Base-by-base conservation (phyloP, 37 sponge, comb jelly and placozoan species). In the Bolinopsis microptera region DNA sequence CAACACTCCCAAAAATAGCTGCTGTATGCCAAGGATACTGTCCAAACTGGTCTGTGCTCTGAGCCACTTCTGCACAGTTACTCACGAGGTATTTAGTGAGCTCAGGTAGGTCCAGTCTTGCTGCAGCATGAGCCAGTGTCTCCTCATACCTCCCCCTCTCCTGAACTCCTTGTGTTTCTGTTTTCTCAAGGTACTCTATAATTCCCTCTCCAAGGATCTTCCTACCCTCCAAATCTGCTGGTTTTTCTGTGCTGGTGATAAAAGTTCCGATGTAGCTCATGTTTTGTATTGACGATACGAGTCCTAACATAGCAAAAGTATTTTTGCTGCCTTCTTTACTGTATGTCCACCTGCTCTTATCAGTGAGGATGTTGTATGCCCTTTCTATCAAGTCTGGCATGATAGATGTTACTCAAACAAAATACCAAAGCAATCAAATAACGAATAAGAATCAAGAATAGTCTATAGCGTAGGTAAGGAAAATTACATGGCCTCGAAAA, bases 121-220 rank as follows among this genome's bases (percentile, higher is more conserved):
- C 75, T 30, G 75, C 75, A 23, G 75, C 75, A 72, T 72, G 75
- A 28, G 75, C 75, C 26, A 72, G 75, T 5, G 75, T 72, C 75
- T 30, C 31, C 9, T 48, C 13, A 13, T 48, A 48, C 13, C 9
- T 48, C 9, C 61, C 61, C 61, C 9, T 48, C 61, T 48, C 61
- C 61, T 48, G 9, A 48, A 13, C 13, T 18, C 13, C 61, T 18
- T 18, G 5, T 5, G 9, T 5, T 5, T 48, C 61, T 48, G 9
- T 48, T 13, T 48, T 48, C 13, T 48, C 61, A 5, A 48, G 61
- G 13, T 48, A 48, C 5, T 13, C 13, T 5, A 48, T 48, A 48
- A 48, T 48, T 5, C 13, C 61, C 5, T 48, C 61, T 13, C 5
- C 61, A 18, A 48, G 61, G 5, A 18, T 5, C 13, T 48, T 48